Percentiles rank a stretch among this genome's conserved stretches.
phyloP scores from a whole-genome alignment of 2,113 vertebrate species.

The Ancistrus triradiatus region DNA sequence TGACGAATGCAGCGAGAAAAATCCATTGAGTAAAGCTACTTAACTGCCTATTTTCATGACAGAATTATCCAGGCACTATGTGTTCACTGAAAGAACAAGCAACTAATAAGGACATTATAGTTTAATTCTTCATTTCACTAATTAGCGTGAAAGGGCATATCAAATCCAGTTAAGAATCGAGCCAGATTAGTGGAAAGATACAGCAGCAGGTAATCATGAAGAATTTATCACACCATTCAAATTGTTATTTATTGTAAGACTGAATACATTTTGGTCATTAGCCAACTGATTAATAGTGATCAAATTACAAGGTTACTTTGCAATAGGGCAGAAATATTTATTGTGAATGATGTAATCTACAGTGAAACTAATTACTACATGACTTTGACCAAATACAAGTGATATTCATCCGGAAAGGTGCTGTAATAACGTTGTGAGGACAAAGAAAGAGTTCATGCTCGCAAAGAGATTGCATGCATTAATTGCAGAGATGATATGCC shows the following conservation, averaged over 20 bases:
- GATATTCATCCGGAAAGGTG: slow-evolving; percentile 28
- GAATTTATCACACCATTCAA: slow-evolving; percentile 39
- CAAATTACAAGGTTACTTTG: slow-evolving; percentile 39
- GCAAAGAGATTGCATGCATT: slow-evolving; percentile 20
- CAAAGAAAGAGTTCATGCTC: slow-evolving; percentile 26
- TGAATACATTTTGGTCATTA: slow-evolving; percentile 44
- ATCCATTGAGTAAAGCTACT: slow-evolving; percentile 50
- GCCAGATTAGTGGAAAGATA: slow-evolving; percentile 45
- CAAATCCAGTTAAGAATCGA: slow-evolving; percentile 45
- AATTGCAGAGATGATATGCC: not conserved
- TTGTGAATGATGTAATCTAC: slow-evolving; percentile 42
- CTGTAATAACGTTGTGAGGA: slow-evolving; percentile 26
- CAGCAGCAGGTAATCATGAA: slow-evolving; percentile 43
- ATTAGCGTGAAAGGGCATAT: slow-evolving; percentile 47
- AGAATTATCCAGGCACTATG: slow-evolving; percentile 47
- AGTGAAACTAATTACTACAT: slow-evolving; percentile 42
- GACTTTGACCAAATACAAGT: slow-evolving; percentile 36
- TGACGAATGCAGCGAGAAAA: slow-evolving; percentile 41
- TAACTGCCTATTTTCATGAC: slow-evolving; percentile 46
- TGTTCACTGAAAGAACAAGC: slow-evolving; percentile 43
- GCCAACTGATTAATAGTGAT: slow-evolving; percentile 47
- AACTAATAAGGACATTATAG: slow-evolving; percentile 45
- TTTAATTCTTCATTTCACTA: slow-evolving; percentile 46
- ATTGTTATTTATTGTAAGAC: slow-evolving; percentile 39
- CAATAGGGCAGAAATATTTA: slow-evolving; percentile 42